Conservation (phyloP, 2,888 invertebrate species). For the Megalurothrips usitatus region DNA sequence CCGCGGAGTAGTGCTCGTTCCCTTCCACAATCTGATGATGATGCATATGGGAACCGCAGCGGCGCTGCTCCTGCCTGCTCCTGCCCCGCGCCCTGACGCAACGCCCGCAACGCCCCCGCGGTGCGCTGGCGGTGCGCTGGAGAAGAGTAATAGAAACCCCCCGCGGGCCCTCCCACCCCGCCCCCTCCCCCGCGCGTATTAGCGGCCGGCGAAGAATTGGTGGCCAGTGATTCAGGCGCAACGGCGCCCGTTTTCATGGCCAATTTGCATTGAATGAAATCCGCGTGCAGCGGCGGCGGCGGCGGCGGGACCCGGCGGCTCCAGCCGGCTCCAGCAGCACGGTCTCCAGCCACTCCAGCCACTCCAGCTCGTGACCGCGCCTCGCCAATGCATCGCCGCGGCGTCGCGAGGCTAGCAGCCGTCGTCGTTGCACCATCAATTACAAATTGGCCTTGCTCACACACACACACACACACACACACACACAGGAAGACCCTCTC, state of each 20-base stretch:
- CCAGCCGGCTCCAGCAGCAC: not conserved
- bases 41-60: not conserved
- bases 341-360: not conserved
- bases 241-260: not conserved
- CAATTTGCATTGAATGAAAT: slow-evolving; percentile 3
- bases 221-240: not conserved
- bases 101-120: not conserved
- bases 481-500: too few relatives aligned
- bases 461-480: too few relatives aligned
- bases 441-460: slow-evolving; percentile 11
- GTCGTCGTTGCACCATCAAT: not conserved
- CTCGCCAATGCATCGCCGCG: not conserved
- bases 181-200: too few relatives aligned
- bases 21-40: not conserved
- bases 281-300: not conserved
- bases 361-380: not conserved
- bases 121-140: not conserved
- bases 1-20: too few relatives aligned
- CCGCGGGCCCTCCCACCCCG: too few relatives aligned
- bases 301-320: not conserved
- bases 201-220: not conserved
- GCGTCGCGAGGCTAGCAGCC: too few relatives aligned
- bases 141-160: not conserved
- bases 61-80: not conserved
- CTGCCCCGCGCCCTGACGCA: not conserved